Conservation (phyloP, 2,113 vertebrate genomes). For the Suncus etruscus region DNA sequence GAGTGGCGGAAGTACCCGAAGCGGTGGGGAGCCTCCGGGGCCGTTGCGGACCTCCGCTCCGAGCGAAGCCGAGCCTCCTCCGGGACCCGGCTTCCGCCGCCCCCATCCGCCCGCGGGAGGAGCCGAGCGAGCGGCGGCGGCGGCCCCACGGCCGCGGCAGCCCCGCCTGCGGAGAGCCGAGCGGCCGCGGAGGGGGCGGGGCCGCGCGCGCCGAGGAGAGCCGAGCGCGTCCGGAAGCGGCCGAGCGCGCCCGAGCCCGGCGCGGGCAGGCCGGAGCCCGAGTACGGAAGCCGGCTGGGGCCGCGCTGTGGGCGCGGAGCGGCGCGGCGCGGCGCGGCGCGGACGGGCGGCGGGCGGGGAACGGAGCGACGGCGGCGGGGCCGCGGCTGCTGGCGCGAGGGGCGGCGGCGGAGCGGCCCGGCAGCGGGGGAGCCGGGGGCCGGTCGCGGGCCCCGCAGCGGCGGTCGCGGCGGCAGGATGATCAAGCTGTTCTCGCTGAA, state of each 20-base stretch:
- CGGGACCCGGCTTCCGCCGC: not conserved
- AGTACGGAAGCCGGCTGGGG: conserved; percentile 85
- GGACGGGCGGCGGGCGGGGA: conserved; percentile 67
- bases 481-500: conserved; percentile 98
- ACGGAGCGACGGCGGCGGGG: conserved; percentile 51
- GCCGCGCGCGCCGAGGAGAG: not conserved
- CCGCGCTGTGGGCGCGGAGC: conserved; percentile 82
- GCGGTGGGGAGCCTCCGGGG: conserved; percentile 48
- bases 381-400: conserved; percentile 63
- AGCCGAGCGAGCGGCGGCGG: not conserved
- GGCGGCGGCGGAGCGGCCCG: conserved; percentile 63
- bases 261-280: conserved; percentile 74
- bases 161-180: not conserved
- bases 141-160: not conserved
- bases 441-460: conserved; percentile 71
- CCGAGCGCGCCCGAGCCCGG: conserved; percentile 69
- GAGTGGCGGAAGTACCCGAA: conserved; percentile 77
- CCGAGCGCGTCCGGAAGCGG: conserved; percentile 61
- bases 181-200: conserved; percentile 4
- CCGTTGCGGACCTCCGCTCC: conserved; percentile 63
- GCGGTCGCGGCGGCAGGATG: conserved; percentile 88
- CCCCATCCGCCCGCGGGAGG: not conserved
- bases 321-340: conserved; percentile 36
- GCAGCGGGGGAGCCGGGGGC: conserved; percentile 76
- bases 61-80: conserved; percentile 41